Base-by-base conservation (phyloP, 1,140 invertebrate genomes). In the Drosophila pruinosa region DNA sequence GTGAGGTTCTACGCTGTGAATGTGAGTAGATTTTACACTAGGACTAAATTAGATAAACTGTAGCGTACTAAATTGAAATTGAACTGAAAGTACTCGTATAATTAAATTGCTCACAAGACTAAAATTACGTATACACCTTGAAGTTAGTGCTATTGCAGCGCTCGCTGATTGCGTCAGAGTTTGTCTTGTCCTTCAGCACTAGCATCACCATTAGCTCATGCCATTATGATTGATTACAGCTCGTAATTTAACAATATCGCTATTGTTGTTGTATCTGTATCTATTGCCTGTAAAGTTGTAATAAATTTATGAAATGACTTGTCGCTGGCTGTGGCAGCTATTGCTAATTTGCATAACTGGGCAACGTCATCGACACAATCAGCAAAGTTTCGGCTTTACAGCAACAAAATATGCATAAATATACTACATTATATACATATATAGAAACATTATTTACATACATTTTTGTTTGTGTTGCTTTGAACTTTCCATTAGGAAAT, bases 331-430 rank as follows among this genome's bases (percentile, higher is more conserved):
- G 38, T 53, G 17, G n/a, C 28, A 34, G 64, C 57, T 12, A 14
- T 62, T 22, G 24, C 22, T 39, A 61, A 85, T 85, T 86, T 85
- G 70, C 81, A 85, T 86, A 85, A 62, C 53, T 28, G 21, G 31
- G 19, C 67, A 68, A 63, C 82, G 80, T 85, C 80, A 85, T 86
- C 77, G 80, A 57, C 61, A 41, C 47, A 48, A 81, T 81, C 62
- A 67, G 36, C 56, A 17, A 52, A 48, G 34, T 65, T 75, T 64
- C 57, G 34, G 14, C 15, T 48, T 68, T 39, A 24, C 39, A 52
- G 50, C 43, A 34, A n/a, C 19, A 22, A 24, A 34, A 31, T 19
- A 54, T 7, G 28, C 22, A 59, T 8, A 47, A 8, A 41, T 19
- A 8, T 26, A 28, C 3, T 10, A 15, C 28, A 28, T 41, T n/a